Evolutionary conservation across 2,797 vertebrate genomes (phyloP), one percentile per base, ranked within the genome.

Genomic region (Hippoglossus hippoglossus): DNA sequence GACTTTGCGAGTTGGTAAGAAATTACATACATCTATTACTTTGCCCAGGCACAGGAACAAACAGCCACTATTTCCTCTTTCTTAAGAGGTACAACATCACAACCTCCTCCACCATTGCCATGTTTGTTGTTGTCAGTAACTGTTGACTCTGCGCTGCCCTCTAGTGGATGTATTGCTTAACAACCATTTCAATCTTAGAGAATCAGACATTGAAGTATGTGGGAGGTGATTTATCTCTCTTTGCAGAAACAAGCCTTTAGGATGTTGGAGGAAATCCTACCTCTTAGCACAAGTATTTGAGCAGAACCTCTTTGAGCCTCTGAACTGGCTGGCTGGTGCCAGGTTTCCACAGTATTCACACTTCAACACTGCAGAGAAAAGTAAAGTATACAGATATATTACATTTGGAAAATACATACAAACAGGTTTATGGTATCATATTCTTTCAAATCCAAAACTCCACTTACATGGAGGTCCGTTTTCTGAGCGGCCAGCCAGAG

Each of bases 261-360:
- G 39, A 55, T 39, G 7, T 39, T 18, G 8, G 44, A 28, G 13
- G 5, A 56, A 60, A 63, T 3, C 16, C 0, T 83, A 99, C 98
- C 98, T 99, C 92, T 99, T 99, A 52, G 97, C 97, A 65, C 98
- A 99, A 3, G 97, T 96, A 91, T 98, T 96, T 69, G 98, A 97
- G 84, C 98, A 99, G 91, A 99, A 99, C 68, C 98, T 95, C 93
- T 99, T 99, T 28, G 98, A 97, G 70, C 98, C 96, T 55, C 96
- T 96, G 78, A 99, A 99, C 87, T 98, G 96, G 72, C 89, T 95
- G 73, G 96, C 96, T 5, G 97, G 97, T n/a, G 97, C 97, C 0
- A 97, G 95, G 74, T 95, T 97, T 75, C 95, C 95, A 81, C 98
- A 99, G 89, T 97, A 99, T 82, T 99, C 98, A 52, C 98, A 99